Evolutionary conservation across 2,113 vertebrate genomes (phyloP), one percentile per base, ranked within the genome.

Genomic region (Bubalus kerabau): DNA sequence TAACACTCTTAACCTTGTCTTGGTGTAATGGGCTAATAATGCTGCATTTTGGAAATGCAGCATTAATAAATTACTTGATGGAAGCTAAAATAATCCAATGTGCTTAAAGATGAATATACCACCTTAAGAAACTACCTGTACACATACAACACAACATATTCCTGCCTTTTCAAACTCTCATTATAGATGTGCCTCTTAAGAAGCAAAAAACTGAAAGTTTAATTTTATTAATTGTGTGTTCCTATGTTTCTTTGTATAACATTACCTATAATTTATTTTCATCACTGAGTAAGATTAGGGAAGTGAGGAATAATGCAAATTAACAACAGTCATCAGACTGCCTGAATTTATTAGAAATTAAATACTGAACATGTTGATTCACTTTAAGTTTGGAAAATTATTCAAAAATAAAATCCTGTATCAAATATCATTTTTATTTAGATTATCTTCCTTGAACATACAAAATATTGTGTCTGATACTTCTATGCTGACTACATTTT

Each of bases 361-460:
- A 83, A 86, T 19, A 64, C 3, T 24, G 24, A 76, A 81, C 60
- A 40, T 52, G 17, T 43, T 87, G 16, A 52, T 91, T 71, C 21
- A 60, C 26, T 62, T 91, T 86, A 88, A 50, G 8, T 74, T 86
- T 82, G 59, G 4, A 74, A 95, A 97, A 97, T 62, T 71, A 91
- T 78, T 97, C 26, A 93, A 90, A 97, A 59, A 40, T 95, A 90
- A 97, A 94, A 88, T 81, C 1, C 5, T 2, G 52, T 82, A 1
- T 50, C 40, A 54, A 95, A 46, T 67, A 88, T 87, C 6, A 98
- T 94, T 91, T 88, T 76, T 78, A 54, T 91, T 94, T 93, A 93
- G 24, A 9, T 52, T 78, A 85, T 21, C 26, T 57, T 96, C 30
- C 19, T 67, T 94, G 32, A 95, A 94, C 80, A 8, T 54, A 19